Percentiles rank a stretch among this genome's conserved stretches.
Conservation (phyloP, 2,797 vertebrate species). For the Tarsius wallacei region DNA sequence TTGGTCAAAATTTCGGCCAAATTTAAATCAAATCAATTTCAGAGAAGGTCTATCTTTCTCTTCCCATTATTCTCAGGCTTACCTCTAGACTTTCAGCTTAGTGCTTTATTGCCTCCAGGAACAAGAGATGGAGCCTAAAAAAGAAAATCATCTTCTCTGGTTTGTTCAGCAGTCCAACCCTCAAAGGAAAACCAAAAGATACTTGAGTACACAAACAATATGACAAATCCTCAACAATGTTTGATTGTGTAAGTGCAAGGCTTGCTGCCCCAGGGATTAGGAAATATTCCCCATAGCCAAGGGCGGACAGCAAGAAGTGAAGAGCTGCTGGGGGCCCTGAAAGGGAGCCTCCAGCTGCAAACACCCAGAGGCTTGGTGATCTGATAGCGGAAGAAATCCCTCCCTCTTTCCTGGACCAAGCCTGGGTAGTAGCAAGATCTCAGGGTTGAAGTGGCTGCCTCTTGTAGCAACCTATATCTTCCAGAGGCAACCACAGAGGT, state of each 20-base stretch:
- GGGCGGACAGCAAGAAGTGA: not conserved
- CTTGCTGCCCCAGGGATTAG: not conserved
- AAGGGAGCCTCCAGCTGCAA: not conserved
- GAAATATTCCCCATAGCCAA: not conserved
- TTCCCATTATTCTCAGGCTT: not conserved
- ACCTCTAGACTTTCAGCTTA: not conserved
- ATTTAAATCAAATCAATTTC: not conserved
- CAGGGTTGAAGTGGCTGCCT: not conserved
- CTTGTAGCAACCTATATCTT: not conserved
- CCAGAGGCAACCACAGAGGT: not conserved
- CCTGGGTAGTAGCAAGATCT: not conserved
- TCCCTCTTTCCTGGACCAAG: not conserved
- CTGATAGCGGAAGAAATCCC: not conserved
- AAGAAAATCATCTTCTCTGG: not conserved
- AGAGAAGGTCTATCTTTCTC: not conserved
- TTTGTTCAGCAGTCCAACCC: not conserved
- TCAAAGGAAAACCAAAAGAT: not conserved
- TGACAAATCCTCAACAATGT: not conserved
- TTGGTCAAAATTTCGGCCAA: not conserved
- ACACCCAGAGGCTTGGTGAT: not conserved
- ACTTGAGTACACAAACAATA: not conserved
- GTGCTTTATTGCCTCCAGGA: not conserved
- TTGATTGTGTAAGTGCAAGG: not conserved
- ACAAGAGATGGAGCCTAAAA: not conserved
- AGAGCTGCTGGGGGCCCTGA: not conserved